Evolutionary conservation across 2,888 invertebrate genomes (phyloP), one percentile per base, ranked within the genome.

Genomic region (Strigamia maritima): DNA sequence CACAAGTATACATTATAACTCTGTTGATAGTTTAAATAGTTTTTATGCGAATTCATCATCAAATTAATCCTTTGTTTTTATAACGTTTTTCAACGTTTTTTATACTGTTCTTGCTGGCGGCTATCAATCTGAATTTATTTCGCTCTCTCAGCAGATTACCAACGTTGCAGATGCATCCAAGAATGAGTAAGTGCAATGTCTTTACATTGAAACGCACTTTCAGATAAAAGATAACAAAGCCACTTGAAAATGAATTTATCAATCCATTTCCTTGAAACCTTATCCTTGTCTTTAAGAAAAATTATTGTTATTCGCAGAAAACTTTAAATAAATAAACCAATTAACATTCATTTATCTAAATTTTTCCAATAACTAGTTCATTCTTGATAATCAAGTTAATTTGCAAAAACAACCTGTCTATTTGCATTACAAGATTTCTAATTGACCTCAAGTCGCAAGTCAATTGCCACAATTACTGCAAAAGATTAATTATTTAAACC

Each of bases 151-250:
- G 28, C 70, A 28, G 70, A 70, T 70, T 70, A 70, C 26, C 26
- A 70, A 16, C 26, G 70, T 26, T 70, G 70, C 70, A 26, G 70
- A 70, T 70, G 70, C 70, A 70, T 70, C 70, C 24, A 70, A 24
- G 70, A 70, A 70, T 70, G 70, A 70, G 70, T 70, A 28, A 70
- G 70, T 70, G 28, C 28, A 26, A 70, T 26, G 70, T 70, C 26
- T 54, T 54, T 70, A 70, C 70, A 70, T n/a, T 70, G 70, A 70
- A 70, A 70, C 70, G 70, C 70, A 70, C 70, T 70, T 70, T 70
- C 16, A n/a, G 70, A 26, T 70, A 70, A 70, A 70, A 70, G 70
- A 70, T 28, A 70, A 70, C 70, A 70, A 26, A 28, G 70, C 70
- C 70, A 70, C 70, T 70, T 70, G 70, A 70, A 70, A 70, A 70